Evolutionary conservation across 2,888 invertebrate genomes (phyloP).

Genomic region (Yponomeuta cagnagella): DNA sequence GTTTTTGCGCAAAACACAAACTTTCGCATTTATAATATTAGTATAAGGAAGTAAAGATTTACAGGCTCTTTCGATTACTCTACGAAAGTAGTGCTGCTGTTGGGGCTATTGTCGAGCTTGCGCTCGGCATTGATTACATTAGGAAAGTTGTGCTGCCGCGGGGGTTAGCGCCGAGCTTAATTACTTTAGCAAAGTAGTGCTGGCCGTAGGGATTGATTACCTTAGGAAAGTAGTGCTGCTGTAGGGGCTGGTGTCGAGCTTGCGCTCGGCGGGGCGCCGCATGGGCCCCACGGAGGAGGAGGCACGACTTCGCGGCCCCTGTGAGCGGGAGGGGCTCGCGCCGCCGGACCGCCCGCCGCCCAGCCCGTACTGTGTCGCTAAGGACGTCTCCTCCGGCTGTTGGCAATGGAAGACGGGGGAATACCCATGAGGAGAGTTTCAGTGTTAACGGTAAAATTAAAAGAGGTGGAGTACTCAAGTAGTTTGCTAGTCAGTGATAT

Average conservation of each 20-base stretch:
- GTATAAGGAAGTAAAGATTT: no score
- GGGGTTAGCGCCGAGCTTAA: slow-evolving; percentile 81
- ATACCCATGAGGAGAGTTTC: neutral
- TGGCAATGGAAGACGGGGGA: slow-evolving; percentile 33
- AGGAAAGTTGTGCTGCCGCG: no score
- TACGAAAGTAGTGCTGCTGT: no score
- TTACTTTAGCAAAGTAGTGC: slow-evolving; percentile 31
- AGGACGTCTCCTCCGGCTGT: slow-evolving; percentile 62
- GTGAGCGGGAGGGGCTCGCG: slow-evolving; percentile 56
- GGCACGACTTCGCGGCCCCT: slow-evolving; percentile 57
- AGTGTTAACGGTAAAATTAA: no score
- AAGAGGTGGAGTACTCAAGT: no score
- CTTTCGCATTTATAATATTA: no score
- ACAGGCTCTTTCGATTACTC: no score
- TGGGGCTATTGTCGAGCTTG: no score
- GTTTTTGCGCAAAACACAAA: no score
- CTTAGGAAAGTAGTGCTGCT: slow-evolving; percentile 81
- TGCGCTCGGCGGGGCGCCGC: slow-evolving; percentile 85
- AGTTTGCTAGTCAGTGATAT: no score
- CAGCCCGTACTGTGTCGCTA: slow-evolving; percentile 58
- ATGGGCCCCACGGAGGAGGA: slow-evolving; percentile 74
- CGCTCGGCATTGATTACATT: no score
- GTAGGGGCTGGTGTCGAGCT: slow-evolving; percentile 90
- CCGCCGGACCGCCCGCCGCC: slow-evolving; percentile 56
- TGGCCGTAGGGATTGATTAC: slow-evolving; percentile 28